Conservation (phyloP, 2,113 vertebrate species). For the Euleptes europaea region DNA sequence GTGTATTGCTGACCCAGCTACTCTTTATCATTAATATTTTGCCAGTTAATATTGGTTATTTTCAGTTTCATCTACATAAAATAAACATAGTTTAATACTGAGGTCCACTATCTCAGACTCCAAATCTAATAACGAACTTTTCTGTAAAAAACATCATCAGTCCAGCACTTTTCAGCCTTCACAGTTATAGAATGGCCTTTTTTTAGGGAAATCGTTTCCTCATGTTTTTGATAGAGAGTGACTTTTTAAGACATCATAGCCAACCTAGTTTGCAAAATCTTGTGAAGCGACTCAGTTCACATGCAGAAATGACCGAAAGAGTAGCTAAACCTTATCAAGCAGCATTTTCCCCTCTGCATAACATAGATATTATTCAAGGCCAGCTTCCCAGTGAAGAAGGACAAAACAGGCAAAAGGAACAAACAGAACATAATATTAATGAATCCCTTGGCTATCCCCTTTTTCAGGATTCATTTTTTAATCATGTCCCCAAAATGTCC, state of each 20-base stretch:
- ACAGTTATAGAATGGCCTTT: neutral
- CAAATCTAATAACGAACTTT: constrained; percentile 7
- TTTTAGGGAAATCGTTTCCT: neutral
- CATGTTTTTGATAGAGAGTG: neutral
- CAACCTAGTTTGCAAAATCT: neutral
- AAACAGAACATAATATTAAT: constrained; percentile 13
- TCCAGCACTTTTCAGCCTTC: neutral
- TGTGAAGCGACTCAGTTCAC: neutral
- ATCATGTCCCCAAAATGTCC: neutral
- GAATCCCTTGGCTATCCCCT: neutral
- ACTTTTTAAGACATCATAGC: too few species aligned
- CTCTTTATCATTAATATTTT: too few species aligned
- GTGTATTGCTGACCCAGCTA: neutral
- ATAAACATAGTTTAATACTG: too few species aligned
- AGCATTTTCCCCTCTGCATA: neutral
- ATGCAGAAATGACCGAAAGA: neutral
- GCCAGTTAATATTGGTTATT: too few species aligned
- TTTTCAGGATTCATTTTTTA: rapidly evolving
- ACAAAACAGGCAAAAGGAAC: neutral
- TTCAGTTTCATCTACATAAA: too few species aligned
- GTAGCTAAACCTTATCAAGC: neutral
- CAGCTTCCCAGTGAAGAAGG: neutral
- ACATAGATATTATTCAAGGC: neutral
- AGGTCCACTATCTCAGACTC: neutral
- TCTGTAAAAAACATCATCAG: neutral